These are phyloP conservation scores for Herminia tarsipennalis DNA, from an alignment of 2,888 invertebrate species.

Conservation along the genomic window DNA sequence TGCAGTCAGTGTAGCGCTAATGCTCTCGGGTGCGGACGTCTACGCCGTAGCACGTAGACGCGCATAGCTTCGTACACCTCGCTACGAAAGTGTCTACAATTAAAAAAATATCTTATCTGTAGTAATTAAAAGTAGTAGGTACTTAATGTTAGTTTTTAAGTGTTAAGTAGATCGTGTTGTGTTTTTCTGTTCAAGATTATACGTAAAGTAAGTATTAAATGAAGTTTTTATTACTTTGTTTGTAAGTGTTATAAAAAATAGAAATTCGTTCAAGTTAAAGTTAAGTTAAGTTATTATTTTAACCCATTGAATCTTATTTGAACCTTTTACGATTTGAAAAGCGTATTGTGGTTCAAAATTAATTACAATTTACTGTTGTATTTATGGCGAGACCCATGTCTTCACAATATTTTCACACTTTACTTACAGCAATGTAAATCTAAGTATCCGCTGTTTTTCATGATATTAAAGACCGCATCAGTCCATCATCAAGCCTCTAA, in stretches of 20 bases:
- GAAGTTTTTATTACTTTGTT: slow-evolving; percentile 17
- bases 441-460: too few relatives aligned
- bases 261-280: not conserved
- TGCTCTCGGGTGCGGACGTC: slow-evolving; percentile 59
- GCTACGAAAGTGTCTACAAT: slow-evolving; percentile 30
- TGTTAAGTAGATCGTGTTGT: slow-evolving; percentile 31
- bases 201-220: slow-evolving; percentile 30
- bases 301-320: too few relatives aligned
- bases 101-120: slow-evolving; percentile 19
- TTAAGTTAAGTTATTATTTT: too few relatives aligned
- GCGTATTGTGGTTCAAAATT: too few relatives aligned
- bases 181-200: slow-evolving; percentile 17
- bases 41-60: slow-evolving; percentile 56
- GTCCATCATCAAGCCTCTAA: too few relatives aligned
- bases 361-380: too few relatives aligned
- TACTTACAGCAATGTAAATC: too few relatives aligned
- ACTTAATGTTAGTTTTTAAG: slow-evolving; percentile 11
- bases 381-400: too few relatives aligned
- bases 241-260: not conserved
- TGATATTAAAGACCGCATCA: too few relatives aligned
- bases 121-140: slow-evolving; percentile 1
- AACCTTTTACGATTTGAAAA: too few relatives aligned
- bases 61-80: slow-evolving; percentile 42
- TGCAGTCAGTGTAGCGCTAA: slow-evolving; percentile 61
- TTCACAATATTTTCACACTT: too few relatives aligned